Evolutionary conservation across 2,113 vertebrate species (phyloP).

Genomic region (Kobus ellipsiprymnus): DNA sequence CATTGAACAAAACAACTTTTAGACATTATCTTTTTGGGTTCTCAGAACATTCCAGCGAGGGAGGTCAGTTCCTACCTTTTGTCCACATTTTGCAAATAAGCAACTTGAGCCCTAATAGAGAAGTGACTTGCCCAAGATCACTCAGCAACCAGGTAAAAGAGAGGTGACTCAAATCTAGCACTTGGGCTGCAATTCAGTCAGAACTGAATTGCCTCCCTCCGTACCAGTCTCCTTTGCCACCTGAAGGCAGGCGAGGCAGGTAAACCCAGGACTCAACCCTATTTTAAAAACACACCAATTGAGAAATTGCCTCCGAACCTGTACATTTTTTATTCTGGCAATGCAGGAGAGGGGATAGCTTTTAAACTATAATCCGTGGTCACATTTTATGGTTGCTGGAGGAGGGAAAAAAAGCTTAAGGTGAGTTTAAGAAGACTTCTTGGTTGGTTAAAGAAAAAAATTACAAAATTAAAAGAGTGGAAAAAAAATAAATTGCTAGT

Average conservation of each 20-base stretch:
- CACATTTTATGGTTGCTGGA: conserved; percentile 53
- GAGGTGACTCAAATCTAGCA: neutral
- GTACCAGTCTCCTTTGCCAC: neutral
- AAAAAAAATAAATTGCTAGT: conserved; percentile 56
- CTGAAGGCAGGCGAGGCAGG: neutral
- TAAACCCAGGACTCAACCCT: conserved; percentile 1
- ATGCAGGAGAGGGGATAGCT: neutral
- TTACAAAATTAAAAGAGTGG: conserved; percentile 52
- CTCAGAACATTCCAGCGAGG: neutral
- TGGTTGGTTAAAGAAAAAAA: conserved; percentile 65
- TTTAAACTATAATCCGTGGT: conserved; percentile 57
- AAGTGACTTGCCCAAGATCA: neutral
- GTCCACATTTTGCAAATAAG: neutral
- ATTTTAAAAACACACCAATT: conserved; percentile 50
- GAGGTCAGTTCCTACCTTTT: neutral
- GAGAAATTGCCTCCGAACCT: conserved; percentile 19
- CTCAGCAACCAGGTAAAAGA: neutral
- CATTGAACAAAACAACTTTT: neutral
- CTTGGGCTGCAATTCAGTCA: too few species aligned
- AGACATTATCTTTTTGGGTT: neutral
- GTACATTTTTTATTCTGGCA: neutral
- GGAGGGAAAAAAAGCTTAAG: conserved; percentile 54
- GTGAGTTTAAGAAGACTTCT: conserved; percentile 59
- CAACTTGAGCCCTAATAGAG: neutral
- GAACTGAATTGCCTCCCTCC: neutral